Conservation (phyloP, 2,797 vertebrate genomes). For the Sebastes baramenuke region DNA sequence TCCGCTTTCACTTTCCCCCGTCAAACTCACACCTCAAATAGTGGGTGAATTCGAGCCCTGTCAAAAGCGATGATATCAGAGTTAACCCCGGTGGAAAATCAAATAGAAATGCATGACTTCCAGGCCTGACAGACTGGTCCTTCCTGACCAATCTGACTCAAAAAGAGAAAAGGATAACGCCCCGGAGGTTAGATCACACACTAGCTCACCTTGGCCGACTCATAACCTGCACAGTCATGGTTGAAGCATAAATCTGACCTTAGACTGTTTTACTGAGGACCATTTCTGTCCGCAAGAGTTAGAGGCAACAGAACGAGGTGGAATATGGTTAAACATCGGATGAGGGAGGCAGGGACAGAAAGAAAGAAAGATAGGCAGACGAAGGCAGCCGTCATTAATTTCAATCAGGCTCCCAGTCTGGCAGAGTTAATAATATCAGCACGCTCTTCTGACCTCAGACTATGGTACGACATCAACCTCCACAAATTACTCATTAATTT, state of each 20-base stretch:
- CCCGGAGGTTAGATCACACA: background rate
- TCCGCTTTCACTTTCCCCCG: background rate
- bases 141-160: constrained; percentile 31
- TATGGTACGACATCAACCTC: constrained; percentile 53
- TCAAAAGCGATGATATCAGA: constrained; percentile 23
- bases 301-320: background rate
- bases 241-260: background rate
- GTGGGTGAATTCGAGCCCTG: constrained; percentile 3
- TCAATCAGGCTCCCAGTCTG: constrained; percentile 68
- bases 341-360: background rate
- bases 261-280: background rate
- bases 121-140: background rate
- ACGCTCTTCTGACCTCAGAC: constrained; percentile 53
- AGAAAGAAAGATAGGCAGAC: constrained; percentile 1
- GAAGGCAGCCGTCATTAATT: constrained; percentile 58
- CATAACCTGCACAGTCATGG: background rate
- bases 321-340: background rate
- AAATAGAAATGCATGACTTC: constrained; percentile 20
- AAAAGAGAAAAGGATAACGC: constrained; percentile 4
- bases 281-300: background rate
- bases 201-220: constrained; percentile 7
- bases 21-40: constrained; percentile 28
- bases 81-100: constrained; percentile 10
- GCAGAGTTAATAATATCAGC: constrained; percentile 74
- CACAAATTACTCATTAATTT: constrained; percentile 71